Conservation (phyloP, 2,113 vertebrate species). For the Abramis brama region DNA sequence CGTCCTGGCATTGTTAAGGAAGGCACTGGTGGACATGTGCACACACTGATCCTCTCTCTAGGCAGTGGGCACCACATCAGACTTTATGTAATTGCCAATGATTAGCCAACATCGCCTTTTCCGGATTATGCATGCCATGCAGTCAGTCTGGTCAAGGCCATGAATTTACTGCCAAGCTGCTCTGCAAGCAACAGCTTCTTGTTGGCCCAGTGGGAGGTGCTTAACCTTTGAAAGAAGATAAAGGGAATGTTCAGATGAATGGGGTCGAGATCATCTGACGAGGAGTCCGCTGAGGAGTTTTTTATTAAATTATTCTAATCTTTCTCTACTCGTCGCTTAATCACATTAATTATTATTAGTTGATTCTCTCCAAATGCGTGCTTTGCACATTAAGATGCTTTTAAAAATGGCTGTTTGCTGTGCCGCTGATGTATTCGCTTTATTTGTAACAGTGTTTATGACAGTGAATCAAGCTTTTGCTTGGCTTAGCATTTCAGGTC, state of each 20-base stretch:
- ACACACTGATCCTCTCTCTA: conserved; percentile 14
- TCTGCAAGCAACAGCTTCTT: background rate
- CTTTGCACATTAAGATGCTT: background rate
- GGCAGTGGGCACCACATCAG: background rate
- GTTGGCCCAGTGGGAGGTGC: conserved; percentile 1
- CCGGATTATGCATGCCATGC: conserved; percentile 13
- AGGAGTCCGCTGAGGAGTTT: background rate
- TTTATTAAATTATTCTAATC: conserved; percentile 17
- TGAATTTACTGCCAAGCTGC: background rate
- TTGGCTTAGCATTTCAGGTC: background rate
- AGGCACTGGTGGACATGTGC: background rate
- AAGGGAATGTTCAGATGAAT: background rate
- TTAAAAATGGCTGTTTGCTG: background rate
- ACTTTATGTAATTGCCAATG: conserved; percentile 35
- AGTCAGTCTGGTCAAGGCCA: background rate
- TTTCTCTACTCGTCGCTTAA: background rate
- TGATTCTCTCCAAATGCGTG: background rate
- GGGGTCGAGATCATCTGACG: background rate
- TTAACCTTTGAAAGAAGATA: conserved; percentile 29
- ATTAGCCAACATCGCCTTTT: conserved; percentile 19
- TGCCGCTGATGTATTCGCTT: background rate
- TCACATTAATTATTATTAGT: background rate
- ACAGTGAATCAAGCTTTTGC: background rate
- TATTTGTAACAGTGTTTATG: background rate
- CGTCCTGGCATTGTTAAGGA: conserved; percentile 7